Percentiles rank a stretch among this genome's conserved stretches.
Conservation (phyloP, 2,888 invertebrate genomes). For the Phortica okadai region DNA sequence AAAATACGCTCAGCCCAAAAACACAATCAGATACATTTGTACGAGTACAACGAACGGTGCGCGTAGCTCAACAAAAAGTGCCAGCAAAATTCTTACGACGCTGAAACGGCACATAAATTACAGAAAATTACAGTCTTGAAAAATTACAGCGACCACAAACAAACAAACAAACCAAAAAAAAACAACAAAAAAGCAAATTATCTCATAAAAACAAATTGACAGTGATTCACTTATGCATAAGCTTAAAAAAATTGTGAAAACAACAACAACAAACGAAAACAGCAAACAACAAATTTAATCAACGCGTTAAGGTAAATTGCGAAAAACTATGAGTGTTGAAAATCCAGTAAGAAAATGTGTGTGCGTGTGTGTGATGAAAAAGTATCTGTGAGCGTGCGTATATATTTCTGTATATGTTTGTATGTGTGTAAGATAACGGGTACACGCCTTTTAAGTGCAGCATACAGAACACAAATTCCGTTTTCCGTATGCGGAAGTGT, state of each 20-base stretch:
- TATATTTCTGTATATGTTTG: slow-evolving; percentile 42
- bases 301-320: slow-evolving; percentile 19
- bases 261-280: background rate
- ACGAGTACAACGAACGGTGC: slow-evolving; percentile 49
- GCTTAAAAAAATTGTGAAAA: slow-evolving; percentile 29
- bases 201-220: slow-evolving; percentile 14
- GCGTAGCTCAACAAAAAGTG: slow-evolving; percentile 45
- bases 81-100: slow-evolving; percentile 54
- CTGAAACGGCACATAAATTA: slow-evolving; percentile 8
- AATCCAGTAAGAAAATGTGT: slow-evolving; percentile 15
- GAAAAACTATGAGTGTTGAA: slow-evolving; percentile 8
- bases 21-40: slow-evolving; percentile 29
- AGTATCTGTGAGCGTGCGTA: slow-evolving; percentile 58
- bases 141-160: background rate
- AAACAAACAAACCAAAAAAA: slow-evolving; percentile 16
- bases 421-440: slow-evolving; percentile 47
- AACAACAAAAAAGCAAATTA: slow-evolving; percentile 20
- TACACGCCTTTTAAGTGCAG: slow-evolving; percentile 60
- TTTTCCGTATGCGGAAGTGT: slow-evolving; percentile 24
- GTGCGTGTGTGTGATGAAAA: slow-evolving; percentile 42
- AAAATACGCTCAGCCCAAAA: slow-evolving; percentile 46
- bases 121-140: background rate
- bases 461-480: slow-evolving; percentile 47
- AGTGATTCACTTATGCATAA: slow-evolving; percentile 10
- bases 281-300: slow-evolving; percentile 3